phyloP scores from a whole-genome alignment of 2,113 vertebrate genomes.

The Eulemur macaco region DNA sequence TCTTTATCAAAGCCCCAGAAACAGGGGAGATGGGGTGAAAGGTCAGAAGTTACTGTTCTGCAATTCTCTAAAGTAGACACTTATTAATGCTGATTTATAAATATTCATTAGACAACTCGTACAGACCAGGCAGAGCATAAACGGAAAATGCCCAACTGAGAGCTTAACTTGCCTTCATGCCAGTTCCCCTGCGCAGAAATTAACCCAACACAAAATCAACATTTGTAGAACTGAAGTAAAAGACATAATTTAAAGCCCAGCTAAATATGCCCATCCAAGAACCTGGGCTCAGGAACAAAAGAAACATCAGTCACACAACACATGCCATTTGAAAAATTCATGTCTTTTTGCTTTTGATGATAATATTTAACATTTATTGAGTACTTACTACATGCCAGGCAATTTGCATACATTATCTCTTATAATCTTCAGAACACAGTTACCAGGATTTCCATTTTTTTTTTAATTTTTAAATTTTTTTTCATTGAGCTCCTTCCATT shows the following conservation, averaged over 20 bases:
- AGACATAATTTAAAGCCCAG: background rate
- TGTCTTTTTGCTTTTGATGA: background rate
- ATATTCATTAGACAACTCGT: constrained; percentile 49
- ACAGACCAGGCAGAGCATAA: constrained; percentile 20
- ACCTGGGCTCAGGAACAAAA: background rate
- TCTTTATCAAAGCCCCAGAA: constrained; percentile 49
- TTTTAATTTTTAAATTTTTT: too few relatives aligned
- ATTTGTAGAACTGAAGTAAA: background rate
- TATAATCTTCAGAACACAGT: background rate
- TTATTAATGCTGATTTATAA: constrained; percentile 44
- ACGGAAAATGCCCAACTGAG: constrained; percentile 7
- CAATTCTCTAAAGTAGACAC: constrained; percentile 31
- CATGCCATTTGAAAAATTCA: background rate
- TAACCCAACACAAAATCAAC: constrained; percentile 33
- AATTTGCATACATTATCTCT: background rate
- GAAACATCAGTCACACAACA: background rate
- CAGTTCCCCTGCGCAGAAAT: background rate
- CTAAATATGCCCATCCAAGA: background rate
- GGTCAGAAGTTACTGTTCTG: constrained; percentile 20
- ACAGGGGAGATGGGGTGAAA: constrained; percentile 22
- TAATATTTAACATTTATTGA: background rate
- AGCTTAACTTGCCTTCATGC: background rate
- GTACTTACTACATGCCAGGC: background rate
- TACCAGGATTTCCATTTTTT: background rate
- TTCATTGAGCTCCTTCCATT: too few relatives aligned